phyloP scores from a whole-genome alignment of 2,113 vertebrate species.

The Telmatochromis sp. region DNA sequence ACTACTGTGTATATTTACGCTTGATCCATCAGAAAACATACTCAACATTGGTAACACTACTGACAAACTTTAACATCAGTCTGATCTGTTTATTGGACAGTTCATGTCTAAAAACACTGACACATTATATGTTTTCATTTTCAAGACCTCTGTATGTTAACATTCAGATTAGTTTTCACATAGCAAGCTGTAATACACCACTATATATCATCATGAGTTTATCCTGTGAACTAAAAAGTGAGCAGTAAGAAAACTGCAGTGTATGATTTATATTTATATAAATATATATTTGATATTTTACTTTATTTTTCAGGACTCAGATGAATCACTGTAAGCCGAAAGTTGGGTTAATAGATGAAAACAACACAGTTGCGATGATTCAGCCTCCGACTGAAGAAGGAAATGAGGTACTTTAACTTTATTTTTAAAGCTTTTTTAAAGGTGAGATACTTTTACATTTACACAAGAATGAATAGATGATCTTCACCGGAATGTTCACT shows the following conservation, averaged over 20 bases:
- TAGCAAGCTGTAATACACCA: neutral
- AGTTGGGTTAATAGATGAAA: neutral
- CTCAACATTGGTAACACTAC: neutral
- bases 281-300: neutral
- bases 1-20: neutral
- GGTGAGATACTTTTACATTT: neutral
- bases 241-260: neutral
- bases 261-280: neutral
- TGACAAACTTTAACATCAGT: neutral
- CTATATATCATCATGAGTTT: neutral
- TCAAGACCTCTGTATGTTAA: neutral
- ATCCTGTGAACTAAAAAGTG: neutral
- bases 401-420: neutral
- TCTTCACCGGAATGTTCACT: neutral
- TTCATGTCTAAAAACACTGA: neutral
- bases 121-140: neutral
- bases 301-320: neutral
- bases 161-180: neutral
- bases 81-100: neutral
- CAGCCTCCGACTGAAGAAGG: neutral
- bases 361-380: neutral
- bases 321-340: rapidly evolving
- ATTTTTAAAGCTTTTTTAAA: neutral
- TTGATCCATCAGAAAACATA: neutral
- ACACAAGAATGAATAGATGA: neutral